phyloP scores from a whole-genome alignment of 1,140 invertebrate species.

The Macrostomum lignano region DNA sequence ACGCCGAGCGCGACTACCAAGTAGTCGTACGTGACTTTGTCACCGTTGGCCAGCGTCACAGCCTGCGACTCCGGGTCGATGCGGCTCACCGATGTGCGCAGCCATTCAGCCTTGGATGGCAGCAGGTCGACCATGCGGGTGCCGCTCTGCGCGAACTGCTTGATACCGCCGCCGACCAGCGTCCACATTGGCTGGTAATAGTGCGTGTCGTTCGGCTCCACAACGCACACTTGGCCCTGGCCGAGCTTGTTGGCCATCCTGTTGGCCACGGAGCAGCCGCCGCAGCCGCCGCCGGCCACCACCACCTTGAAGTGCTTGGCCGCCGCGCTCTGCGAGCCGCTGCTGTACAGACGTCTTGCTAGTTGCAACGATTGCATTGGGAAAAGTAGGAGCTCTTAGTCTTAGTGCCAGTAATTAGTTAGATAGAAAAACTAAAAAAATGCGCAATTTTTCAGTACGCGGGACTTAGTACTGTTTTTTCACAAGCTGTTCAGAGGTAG shows the following conservation, averaged over 20 bases:
- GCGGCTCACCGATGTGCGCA: conserved; percentile 38
- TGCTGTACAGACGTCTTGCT: too few relatives aligned
- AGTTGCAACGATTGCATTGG: too few relatives aligned
- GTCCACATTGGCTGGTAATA: conserved; percentile 90
- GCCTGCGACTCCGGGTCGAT: conserved; percentile 46
- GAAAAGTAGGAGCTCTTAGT: too few relatives aligned
- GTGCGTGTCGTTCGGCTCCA: conserved; percentile 58
- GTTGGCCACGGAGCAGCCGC: conserved; percentile 58
- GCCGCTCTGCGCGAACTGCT: conserved; percentile 36
- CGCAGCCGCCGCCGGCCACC: conserved; percentile 64
- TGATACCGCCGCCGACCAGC: conserved; percentile 62
- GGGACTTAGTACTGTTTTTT: too few relatives aligned
- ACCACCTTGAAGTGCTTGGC: conserved; percentile 44
- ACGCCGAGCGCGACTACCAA: too few relatives aligned
- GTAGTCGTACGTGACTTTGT: conserved; percentile 32
- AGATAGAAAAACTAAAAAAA: too few relatives aligned
- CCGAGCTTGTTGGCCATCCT: conserved; percentile 45
- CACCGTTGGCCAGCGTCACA: conserved; percentile 37
- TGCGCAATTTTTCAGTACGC: too few relatives aligned
- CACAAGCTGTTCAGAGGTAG: too few relatives aligned
- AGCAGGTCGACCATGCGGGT: conserved; percentile 39
- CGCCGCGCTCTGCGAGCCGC: too few relatives aligned
- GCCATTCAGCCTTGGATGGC: conserved; percentile 46
- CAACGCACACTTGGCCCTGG: conserved; percentile 40
- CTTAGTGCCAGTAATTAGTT: too few relatives aligned